phyloP scores from a whole-genome alignment of 2,797 vertebrate genomes.

The Choloepus didactylus region DNA sequence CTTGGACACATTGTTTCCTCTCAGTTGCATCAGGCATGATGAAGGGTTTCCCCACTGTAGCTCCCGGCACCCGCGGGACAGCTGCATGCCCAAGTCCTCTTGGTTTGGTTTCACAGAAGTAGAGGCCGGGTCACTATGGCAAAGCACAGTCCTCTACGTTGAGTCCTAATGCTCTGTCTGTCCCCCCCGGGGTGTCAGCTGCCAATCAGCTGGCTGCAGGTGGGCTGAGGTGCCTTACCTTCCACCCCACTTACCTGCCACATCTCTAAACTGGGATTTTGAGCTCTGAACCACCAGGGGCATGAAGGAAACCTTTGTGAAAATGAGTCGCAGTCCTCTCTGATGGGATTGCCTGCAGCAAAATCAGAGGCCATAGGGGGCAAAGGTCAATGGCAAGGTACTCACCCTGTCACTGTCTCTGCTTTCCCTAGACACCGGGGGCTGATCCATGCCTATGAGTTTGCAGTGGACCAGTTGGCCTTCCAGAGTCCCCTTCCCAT shows the following conservation, averaged over 20 bases:
- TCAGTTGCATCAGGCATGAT: rapidly evolving
- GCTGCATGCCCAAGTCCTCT: too few species aligned
- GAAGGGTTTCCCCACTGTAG: rapidly evolving
- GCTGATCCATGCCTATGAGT: slow-evolving; percentile 94
- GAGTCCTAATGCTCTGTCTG: background rate
- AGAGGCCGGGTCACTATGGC: too few species aligned
- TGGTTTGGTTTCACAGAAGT: too few species aligned
- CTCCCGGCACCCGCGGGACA: background rate
- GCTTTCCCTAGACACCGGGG: slow-evolving; percentile 91
- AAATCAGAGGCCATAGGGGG: background rate
- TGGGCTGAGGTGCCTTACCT: background rate
- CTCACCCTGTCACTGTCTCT: background rate
- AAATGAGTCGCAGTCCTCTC: too few species aligned
- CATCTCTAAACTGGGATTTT: rapidly evolving
- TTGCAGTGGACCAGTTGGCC: slow-evolving; percentile 91
- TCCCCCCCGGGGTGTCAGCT: background rate
- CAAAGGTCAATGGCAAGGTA: rapidly evolving
- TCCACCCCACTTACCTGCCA: background rate
- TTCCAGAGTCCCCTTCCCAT: slow-evolving; percentile 93
- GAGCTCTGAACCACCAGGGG: background rate
- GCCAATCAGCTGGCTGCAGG: background rate
- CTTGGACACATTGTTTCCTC: rapidly evolving
- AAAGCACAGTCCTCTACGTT: background rate
- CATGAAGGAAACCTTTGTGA: rapidly evolving
- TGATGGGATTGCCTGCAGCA: too few species aligned